A percentile compares a stretch with the other conserved stretches of the same genome.
phyloP scores from a whole-genome alignment of 1,140 invertebrate species.

The Atta cephalotes region DNA sequence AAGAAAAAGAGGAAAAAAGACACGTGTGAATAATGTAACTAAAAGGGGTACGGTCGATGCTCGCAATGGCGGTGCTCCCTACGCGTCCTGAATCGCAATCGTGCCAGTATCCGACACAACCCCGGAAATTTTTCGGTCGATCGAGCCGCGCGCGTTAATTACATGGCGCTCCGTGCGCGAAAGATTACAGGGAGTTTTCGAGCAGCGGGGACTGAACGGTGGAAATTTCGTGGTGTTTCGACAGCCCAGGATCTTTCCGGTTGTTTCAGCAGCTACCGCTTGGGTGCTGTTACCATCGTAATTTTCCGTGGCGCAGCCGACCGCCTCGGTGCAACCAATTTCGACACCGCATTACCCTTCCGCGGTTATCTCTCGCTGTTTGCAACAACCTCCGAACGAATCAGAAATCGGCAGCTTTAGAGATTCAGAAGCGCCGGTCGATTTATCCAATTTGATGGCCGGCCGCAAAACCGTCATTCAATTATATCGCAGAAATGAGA shows the following conservation, averaged over 20 bases:
- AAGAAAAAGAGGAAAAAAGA: slow-evolving; percentile 14
- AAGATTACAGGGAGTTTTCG: slow-evolving; percentile 57
- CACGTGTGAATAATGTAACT: slow-evolving; percentile 43
- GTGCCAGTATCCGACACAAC: slow-evolving; percentile 9
- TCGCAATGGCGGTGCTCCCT: slow-evolving; percentile 18
- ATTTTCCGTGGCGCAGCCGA: slow-evolving; percentile 34
- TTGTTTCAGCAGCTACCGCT: slow-evolving; percentile 32
- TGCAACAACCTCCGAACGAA: slow-evolving; percentile 7
- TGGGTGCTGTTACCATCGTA: slow-evolving; percentile 53
- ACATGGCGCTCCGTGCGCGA: slow-evolving; percentile 34
- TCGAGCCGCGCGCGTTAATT: slow-evolving; percentile 58
- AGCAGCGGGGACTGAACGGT: not conserved
- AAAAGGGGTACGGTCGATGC: slow-evolving; percentile 22
- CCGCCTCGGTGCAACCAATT: slow-evolving; percentile 53
- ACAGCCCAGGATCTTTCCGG: slow-evolving; percentile 56
- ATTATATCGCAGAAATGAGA: not conserved
- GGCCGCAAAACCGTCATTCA: not conserved
- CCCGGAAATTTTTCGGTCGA: slow-evolving; percentile 61
- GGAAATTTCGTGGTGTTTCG: slow-evolving; percentile 58
- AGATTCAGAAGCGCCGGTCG: not conserved
- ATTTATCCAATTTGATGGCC: slow-evolving; percentile 3
- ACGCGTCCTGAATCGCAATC: slow-evolving; percentile 43
- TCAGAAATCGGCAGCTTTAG: slow-evolving; percentile 28
- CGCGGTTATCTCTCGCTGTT: slow-evolving; percentile 33
- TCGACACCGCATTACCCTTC: slow-evolving; percentile 47